Conservation (phyloP, 2,797 vertebrate genomes). For the Falco berigora region DNA sequence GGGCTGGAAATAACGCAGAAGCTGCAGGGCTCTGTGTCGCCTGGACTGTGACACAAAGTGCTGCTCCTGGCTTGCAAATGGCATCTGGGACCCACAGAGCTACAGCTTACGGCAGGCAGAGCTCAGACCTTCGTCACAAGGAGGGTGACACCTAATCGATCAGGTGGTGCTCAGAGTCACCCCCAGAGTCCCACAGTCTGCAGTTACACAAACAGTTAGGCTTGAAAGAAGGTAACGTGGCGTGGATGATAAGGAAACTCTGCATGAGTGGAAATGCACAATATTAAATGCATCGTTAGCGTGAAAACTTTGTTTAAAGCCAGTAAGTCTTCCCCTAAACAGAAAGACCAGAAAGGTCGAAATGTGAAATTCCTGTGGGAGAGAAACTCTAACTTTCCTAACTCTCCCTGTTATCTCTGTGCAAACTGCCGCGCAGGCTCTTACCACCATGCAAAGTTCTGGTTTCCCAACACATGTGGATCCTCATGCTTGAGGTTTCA, state of each 20-base stretch:
- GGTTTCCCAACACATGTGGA: background rate
- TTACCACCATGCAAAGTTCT: background rate
- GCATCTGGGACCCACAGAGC: background rate
- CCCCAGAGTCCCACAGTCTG: background rate
- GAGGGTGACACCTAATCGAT: background rate
- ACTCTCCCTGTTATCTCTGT: background rate
- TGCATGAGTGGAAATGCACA: background rate
- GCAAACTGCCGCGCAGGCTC: background rate
- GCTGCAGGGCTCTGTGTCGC: background rate
- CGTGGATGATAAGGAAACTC: background rate
- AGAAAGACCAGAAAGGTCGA: background rate
- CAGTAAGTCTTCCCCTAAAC: background rate
- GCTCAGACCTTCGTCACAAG: background rate
- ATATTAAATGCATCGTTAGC: background rate
- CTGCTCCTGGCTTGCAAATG: background rate
- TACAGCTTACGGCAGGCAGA: background rate
- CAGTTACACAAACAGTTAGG: background rate
- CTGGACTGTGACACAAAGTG: background rate
- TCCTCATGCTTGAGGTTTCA: background rate
- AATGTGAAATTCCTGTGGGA: background rate
- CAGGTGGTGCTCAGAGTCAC: background rate
- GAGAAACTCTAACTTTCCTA: background rate
- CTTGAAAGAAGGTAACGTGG: background rate
- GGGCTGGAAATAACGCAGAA: background rate
- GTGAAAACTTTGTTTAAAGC: background rate